Conservation (phyloP, 2,797 vertebrate genomes). For the Ctenochaetus hawaiiensis region DNA sequence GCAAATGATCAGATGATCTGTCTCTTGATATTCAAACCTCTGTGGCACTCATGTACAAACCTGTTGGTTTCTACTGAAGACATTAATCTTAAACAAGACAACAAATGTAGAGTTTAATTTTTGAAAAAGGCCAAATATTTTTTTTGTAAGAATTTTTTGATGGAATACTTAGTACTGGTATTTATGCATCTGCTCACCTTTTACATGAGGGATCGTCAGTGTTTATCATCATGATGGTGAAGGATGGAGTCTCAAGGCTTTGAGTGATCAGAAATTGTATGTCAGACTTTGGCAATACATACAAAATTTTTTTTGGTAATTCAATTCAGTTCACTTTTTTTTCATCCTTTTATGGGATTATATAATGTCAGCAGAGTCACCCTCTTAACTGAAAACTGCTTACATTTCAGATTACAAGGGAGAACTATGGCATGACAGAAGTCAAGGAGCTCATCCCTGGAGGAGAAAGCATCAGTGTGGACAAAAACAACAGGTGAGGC, state of each 20-base stretch:
- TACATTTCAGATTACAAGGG: slow-evolving; percentile 90
- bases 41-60: neutral
- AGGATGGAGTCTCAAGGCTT: too few relatives aligned
- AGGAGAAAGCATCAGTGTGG: slow-evolving; percentile 90
- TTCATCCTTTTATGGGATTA: neutral
- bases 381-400: neutral
- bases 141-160: too few relatives aligned
- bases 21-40: neutral
- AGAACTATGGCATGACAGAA: slow-evolving; percentile 94
- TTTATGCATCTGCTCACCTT: too few relatives aligned
- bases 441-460: slow-evolving; percentile 93
- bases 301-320: neutral
- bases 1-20: neutral
- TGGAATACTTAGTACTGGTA: too few relatives aligned
- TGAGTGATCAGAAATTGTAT: too few relatives aligned
- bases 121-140: neutral
- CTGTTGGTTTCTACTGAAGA: neutral
- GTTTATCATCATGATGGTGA: too few relatives aligned
- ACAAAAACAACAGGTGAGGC: slow-evolving; percentile 91
- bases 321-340: neutral
- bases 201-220: too few relatives aligned
- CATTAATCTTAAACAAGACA: neutral
- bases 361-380: too few relatives aligned
- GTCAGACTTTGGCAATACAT: neutral
- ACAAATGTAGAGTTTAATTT: neutral